Evolutionary conservation across 2,113 vertebrate genomes (phyloP), one percentile per base, ranked within the genome.

Genomic region (Chlamydotis undulata): DNA sequence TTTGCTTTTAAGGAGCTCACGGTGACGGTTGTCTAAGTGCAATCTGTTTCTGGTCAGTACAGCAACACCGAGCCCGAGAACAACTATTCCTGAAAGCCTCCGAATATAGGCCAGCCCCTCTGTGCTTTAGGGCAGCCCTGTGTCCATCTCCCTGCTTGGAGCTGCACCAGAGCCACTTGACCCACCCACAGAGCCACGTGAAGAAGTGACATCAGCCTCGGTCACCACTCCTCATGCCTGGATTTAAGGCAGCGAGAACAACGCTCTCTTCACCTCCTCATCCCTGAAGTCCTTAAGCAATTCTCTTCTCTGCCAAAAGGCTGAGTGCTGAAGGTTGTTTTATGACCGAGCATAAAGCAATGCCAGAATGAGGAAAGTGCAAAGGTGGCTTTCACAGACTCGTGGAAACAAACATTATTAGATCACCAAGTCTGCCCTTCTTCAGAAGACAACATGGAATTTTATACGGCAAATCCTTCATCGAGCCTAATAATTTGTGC

Each of bases 321-420:
- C 91, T 23, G 70, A 93, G 89, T 41, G 81, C 84, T 82, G 87
- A 64, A 37, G 37, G 69, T 4, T 84, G 43, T 19, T 89, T 68
- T 56, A 52, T 47, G 80, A 12, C 39, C 5, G 71, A 94, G 93
- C 56, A 60, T 50, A 82, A 63, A 82, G 89, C 73, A 29, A 6
- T 3, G 83, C 87, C 96, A 96, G 89, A 87, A 89, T 89, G 94
- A 96, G 91, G 53, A 7, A 97, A 96, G 93, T 26, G 84, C 94
- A 87, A 87, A 95, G 69, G 83, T 82, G 87, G 82, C 70, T 82
- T 61, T 49, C 87, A 18, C 4, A 55, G 59, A 22, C 60, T 75
- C 69, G 9, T 13, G 87, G 94, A 87, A 87, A 84, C 35, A 13
- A 86, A 67, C 14, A 5, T 9, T 63, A 92, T 95, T 90, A 96